Conservation (phyloP, 2,888 invertebrate genomes). For the Ametastegia equiseti region DNA sequence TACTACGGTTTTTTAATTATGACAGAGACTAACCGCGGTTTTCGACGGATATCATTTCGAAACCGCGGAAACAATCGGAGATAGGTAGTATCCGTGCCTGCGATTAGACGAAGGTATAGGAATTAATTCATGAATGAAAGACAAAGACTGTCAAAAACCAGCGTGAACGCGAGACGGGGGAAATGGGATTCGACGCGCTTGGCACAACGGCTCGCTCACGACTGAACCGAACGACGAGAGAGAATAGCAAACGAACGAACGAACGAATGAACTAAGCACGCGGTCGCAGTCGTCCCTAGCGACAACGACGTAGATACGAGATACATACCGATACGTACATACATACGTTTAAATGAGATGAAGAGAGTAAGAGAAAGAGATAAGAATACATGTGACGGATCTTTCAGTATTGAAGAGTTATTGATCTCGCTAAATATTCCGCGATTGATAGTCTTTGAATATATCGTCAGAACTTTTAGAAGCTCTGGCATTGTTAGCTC, state of each 20-base stretch:
- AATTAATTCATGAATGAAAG: constrained; percentile 8
- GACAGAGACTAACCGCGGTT: neutral
- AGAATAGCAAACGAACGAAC: too few relatives aligned
- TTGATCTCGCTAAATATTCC: too few relatives aligned
- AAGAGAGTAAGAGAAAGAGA: too few relatives aligned
- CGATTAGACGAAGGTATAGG: neutral
- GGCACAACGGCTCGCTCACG: constrained; percentile 4
- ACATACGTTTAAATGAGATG: too few relatives aligned
- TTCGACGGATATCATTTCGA: neutral
- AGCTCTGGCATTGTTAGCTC: neutral
- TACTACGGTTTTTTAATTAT: neutral
- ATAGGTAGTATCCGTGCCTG: neutral
- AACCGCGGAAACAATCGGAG: neutral
- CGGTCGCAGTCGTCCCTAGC: neutral
- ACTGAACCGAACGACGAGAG: neutral
- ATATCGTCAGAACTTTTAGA: too few relatives aligned
- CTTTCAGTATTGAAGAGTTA: too few relatives aligned
- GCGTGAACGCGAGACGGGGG: neutral
- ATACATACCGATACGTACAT: too few relatives aligned
- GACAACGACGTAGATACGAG: neutral
- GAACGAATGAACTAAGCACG: too few relatives aligned
- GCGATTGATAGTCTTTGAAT: too few relatives aligned
- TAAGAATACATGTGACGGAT: too few relatives aligned
- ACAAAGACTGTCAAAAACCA: constrained; percentile 16
- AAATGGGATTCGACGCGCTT: neutral